phyloP scores from a whole-genome alignment of 2,888 invertebrate genomes.

The Abrostola tripartita region DNA sequence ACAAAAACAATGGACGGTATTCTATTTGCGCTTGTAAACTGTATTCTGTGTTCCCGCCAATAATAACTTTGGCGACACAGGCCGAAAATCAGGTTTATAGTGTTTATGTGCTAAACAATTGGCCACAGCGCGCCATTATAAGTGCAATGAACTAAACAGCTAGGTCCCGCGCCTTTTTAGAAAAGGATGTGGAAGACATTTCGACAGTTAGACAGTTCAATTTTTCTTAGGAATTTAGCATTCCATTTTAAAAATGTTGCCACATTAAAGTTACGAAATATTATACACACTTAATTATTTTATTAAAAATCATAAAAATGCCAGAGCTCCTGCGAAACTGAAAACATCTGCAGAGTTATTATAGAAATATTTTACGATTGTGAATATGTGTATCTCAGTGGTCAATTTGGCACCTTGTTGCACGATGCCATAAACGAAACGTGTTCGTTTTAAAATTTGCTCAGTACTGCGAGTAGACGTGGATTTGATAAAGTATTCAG shows the following conservation, averaged over 20 bases:
- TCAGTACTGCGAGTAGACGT: background rate
- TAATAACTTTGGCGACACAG: constrained; percentile 10
- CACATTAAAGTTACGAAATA: background rate
- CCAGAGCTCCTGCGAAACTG: background rate
- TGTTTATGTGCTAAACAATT: constrained; percentile 33
- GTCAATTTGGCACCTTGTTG: constrained; percentile 44
- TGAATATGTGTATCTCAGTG: constrained; percentile 26
- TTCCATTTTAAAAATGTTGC: background rate
- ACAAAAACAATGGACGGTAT: background rate
- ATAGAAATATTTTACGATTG: constrained; percentile 22
- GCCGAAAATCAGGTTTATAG: constrained; percentile 21
- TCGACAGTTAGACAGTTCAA: background rate
- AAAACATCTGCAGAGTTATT: constrained; percentile 14
- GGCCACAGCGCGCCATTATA: constrained; percentile 11
- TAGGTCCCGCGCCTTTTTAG: constrained; percentile 11
- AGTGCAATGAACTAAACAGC: constrained; percentile 37
- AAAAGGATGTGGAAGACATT: constrained; percentile 12
- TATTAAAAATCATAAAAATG: constrained; percentile 16
- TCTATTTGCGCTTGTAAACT: background rate
- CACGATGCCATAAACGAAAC: constrained; percentile 18
- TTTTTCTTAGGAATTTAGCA: constrained; percentile 3
- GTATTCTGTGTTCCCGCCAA: background rate
- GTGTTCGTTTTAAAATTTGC: constrained; percentile 20
- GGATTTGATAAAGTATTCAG: constrained; percentile 20
- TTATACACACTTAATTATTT: background rate